Base-by-base conservation (phyloP, 2,888 invertebrate species). In the Acleris cristana region DNA sequence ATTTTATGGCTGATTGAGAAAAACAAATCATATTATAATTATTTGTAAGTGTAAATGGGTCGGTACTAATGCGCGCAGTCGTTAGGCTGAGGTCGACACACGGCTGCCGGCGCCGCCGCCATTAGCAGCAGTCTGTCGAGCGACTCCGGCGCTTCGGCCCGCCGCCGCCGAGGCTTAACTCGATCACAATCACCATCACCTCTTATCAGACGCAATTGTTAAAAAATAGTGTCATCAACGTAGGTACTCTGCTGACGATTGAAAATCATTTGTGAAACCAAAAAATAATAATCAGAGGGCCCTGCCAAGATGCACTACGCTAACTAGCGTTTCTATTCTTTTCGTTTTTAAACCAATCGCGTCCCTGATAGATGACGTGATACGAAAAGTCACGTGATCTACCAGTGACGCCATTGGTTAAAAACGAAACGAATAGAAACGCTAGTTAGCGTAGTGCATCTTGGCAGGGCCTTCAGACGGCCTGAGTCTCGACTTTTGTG, bases 61-160 rank as follows among this genome's bases (percentile, higher is more conserved):
- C 58, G 48, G 55, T 62, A 67, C 63, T 67, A 67, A 67, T 67
- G 67, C 30, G 53, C 12, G 16, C 34, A 58, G 67, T 67, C 67
- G 67, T 67, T 67, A 67, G 58, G 18, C 44, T n/a, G 62, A 58
- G 67, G 63, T 66, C 66, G 66, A 58, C 53, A 67, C 34, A 58
- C 63, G 57, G 48, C 48, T 53, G 62, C 67, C 66, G 66, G 67
- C 67, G 67, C 67, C 67, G 62, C 14, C n/a, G 26, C 67, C 67
- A 67, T 67, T 63, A 67, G 58, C 40, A 23, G 56, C 14, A 48
- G 56, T 55, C 40, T 55, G 34, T 12, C 12, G 7, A 48, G 18
- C 18, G 18, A 18, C n/a, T 48, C 34, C 7, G 18, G 16, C n/a
- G 48, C 18, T 40, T 12, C 40, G 40, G 48, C n/a, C 6, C 16